These are phyloP conservation scores for Liasis olivaceus DNA, from an alignment of 2,797 vertebrate species.

Conservation along the genomic window DNA sequence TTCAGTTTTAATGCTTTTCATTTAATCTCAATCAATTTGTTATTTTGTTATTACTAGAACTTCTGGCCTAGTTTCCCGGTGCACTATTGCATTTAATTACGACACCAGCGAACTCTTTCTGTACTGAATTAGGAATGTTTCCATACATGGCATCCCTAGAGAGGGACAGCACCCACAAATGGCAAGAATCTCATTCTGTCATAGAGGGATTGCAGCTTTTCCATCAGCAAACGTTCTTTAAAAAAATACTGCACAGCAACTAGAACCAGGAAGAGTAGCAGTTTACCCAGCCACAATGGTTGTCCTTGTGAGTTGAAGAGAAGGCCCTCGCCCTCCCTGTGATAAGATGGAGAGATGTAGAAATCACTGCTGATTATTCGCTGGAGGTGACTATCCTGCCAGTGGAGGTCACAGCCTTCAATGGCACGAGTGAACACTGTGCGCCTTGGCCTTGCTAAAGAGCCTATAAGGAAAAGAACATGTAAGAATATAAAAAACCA, in stretches of 20 bases:
- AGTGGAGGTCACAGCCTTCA: slow-evolving; percentile 96
- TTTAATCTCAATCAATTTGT: neutral
- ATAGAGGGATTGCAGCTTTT: neutral
- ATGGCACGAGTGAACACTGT: slow-evolving; percentile 94
- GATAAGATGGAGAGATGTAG: slow-evolving; percentile 92
- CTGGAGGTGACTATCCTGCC: slow-evolving; percentile 98
- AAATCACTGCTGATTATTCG: slow-evolving; percentile 97
- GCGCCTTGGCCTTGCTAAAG: slow-evolving; percentile 88
- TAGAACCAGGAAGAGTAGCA: neutral
- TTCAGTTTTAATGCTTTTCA: neutral
- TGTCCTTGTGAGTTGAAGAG: slow-evolving; percentile 96
- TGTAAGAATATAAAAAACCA: neutral
- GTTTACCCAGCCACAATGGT: slow-evolving; percentile 93
- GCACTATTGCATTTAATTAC: neutral
- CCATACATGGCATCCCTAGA: neutral
- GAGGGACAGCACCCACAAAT: neutral
- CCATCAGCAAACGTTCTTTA: neutral
- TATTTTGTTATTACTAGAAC: neutral
- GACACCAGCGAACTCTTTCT: neutral
- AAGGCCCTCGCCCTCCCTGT: slow-evolving; percentile 91
- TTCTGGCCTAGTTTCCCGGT: neutral
- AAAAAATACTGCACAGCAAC: neutral
- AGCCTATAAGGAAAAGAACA: slow-evolving; percentile 77
- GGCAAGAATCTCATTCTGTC: neutral
- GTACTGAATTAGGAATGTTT: neutral